Base-by-base conservation (phyloP, 2,888 invertebrate species). In the Agrochola lota region DNA sequence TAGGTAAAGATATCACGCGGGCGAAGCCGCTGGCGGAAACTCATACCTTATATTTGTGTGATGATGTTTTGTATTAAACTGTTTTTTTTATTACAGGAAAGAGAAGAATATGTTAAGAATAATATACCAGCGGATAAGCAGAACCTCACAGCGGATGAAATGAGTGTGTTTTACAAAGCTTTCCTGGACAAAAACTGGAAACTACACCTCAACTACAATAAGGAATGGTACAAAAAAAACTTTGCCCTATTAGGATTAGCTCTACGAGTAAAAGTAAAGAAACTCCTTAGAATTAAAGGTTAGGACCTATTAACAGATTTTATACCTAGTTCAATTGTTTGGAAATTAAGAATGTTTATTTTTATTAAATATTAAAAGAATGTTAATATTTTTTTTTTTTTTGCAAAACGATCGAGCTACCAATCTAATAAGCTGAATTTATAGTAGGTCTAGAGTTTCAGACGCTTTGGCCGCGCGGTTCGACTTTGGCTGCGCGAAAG, bases 131-230 rank as follows among this genome's bases (percentile, higher is more conserved):
- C 95, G 72, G 92, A 95, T 12, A 95, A 97, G 85, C 95, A 97
- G 74, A 97, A 97, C 63, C 92, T 98, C 40, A 97, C 97, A 8
- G 98, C 98, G 1, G 98, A 98, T 94, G 98, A 98, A 94, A 98
- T 99, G 98, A 98, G 99, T 89, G 97, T 98, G 43, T 99, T 99
- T 94, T 99, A 99, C 92, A 99, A 98, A 95, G 94, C 97, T 70
- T 99, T 99, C 93, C 95, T 99, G 23, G 98, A 99, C 93, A 98
- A 98, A 91, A 98, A 99, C 93, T 98, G 98, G 97, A 97, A 97
- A 87, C 93, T 95, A 0, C 99, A 99, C 93, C 94, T 98, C 0
- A 94, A 96, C 78, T 99, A 99, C 92, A 99, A 99, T 91, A 95
- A 98, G 73, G 97, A 98, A 78, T 99, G 99, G 99, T 99, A 99